A percentile compares a stretch with the other conserved stretches of the same genome.
Evolutionary conservation across 2,113 vertebrate species (phyloP).

Genomic region (Gasterosteus nipponicus): DNA sequence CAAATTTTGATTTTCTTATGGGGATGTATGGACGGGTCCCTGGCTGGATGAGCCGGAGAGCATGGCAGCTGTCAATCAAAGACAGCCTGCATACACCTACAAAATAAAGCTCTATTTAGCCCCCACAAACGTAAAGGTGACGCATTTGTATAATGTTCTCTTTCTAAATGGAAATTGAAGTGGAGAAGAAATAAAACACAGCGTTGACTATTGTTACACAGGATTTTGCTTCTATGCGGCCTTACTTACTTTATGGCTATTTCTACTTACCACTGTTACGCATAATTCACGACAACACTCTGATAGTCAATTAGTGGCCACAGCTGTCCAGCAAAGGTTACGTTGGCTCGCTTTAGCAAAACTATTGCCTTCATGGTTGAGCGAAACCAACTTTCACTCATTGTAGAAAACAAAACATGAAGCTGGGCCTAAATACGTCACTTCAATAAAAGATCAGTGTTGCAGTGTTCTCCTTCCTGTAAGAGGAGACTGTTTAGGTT

Average conservation of each 20-base stretch:
- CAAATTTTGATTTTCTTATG: neutral
- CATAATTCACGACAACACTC: neutral
- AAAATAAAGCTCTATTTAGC: neutral
- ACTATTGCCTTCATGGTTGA: neutral
- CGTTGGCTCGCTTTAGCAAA: neutral
- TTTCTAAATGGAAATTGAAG: constrained; percentile 1
- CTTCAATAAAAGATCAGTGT: neutral
- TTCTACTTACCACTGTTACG: neutral
- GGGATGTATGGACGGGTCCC: neutral
- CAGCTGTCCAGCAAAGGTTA: neutral
- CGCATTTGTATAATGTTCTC: neutral
- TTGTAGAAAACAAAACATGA: neutral
- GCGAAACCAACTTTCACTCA: neutral
- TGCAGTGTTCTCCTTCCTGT: neutral
- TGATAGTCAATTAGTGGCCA: neutral
- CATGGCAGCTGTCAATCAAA: neutral
- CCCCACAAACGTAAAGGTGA: neutral
- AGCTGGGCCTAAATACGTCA: neutral
- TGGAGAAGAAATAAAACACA: constrained; percentile 1
- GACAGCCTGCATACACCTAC: neutral
- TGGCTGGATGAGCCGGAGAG: neutral
- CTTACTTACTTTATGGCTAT: neutral
- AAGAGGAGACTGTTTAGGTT: neutral
- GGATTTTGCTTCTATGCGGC: neutral
- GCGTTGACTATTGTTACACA: neutral